A percentile compares a stretch with the other conserved stretches of the same genome.
Evolutionary conservation across 2,888 invertebrate species (phyloP).

Genomic region (Philonicus albiceps): DNA sequence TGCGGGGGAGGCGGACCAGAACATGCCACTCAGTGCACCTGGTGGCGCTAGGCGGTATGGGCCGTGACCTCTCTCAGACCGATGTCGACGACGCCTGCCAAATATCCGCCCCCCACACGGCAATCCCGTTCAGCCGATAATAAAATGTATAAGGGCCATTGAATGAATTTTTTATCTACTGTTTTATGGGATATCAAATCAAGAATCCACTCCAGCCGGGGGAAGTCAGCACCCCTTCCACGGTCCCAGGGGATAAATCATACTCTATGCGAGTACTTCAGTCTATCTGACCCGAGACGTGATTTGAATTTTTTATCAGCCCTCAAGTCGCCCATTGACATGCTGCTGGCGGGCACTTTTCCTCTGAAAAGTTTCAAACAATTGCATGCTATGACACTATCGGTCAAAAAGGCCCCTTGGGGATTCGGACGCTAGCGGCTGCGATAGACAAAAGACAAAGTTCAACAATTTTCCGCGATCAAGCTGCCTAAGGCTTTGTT

Average conservation of each 20-base stretch:
- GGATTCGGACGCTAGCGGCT: background rate
- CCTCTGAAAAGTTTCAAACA: background rate
- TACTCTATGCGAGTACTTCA: constrained; percentile 16
- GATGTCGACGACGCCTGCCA: background rate
- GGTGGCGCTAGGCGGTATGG: background rate
- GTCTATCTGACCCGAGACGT: constrained; percentile 45
- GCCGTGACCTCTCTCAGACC: background rate
- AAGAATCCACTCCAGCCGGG: constrained; percentile 43
- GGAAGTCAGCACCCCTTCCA: constrained; percentile 35
- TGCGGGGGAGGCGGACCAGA: background rate
- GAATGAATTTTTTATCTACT: constrained; percentile 47
- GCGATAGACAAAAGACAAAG: background rate
- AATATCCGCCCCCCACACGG: background rate
- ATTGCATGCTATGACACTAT: background rate
- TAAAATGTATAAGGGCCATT: constrained; percentile 48
- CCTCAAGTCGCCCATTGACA: constrained; percentile 1
- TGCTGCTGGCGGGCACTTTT: background rate
- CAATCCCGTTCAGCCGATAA: constrained; percentile 28
- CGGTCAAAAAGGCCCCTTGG: background rate
- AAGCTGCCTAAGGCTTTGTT: too few relatives aligned
- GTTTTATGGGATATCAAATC: constrained; percentile 48
- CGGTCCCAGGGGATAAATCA: background rate
- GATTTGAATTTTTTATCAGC: constrained; percentile 47
- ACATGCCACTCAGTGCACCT: background rate
- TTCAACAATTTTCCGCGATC: background rate